Conservation (phyloP, 2,888 invertebrate species). For the Heliconius hortense region DNA sequence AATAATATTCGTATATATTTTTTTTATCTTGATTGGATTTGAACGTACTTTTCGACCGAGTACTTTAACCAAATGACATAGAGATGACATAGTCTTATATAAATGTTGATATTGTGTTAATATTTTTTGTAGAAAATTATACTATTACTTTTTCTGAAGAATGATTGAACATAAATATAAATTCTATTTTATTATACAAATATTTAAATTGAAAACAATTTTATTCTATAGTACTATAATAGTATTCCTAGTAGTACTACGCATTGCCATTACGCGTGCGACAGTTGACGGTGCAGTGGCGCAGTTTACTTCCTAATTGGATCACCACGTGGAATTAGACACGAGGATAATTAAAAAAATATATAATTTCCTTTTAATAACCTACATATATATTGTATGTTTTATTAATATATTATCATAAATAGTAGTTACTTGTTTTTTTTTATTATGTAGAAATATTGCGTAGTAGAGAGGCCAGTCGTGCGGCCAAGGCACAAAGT, state of each 20-base stretch:
- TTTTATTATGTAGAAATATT: constrained; percentile 1
- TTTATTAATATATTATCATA: constrained; percentile 16
- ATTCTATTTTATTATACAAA: background rate
- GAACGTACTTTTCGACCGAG: too few species aligned
- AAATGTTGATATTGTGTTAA: too few species aligned
- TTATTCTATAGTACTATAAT: background rate
- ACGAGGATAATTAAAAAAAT: constrained; percentile 28
- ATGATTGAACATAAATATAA: too few species aligned
- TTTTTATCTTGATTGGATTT: too few species aligned
- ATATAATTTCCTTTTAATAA: constrained; percentile 13
- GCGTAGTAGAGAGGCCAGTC: background rate
- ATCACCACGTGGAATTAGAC: constrained; percentile 38
- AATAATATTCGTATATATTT: too few species aligned
- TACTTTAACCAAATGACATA: too few species aligned
- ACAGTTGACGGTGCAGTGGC: constrained; percentile 38
- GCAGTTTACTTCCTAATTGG: constrained; percentile 38
- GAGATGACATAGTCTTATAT: too few species aligned
- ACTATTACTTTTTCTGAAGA: too few species aligned
- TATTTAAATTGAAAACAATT: constrained; percentile 8
- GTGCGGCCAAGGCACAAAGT: too few species aligned
- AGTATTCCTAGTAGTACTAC: constrained; percentile 8
- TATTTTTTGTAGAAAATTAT: too few species aligned
- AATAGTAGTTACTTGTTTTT: background rate
- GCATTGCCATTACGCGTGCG: constrained; percentile 3
- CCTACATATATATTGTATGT: constrained; percentile 20